A percentile compares a stretch with the other conserved stretches of the same genome.
These are phyloP conservation scores for Microdon myrmicae DNA, from an alignment of 2,888 invertebrate genomes.

Conservation along the genomic window DNA sequence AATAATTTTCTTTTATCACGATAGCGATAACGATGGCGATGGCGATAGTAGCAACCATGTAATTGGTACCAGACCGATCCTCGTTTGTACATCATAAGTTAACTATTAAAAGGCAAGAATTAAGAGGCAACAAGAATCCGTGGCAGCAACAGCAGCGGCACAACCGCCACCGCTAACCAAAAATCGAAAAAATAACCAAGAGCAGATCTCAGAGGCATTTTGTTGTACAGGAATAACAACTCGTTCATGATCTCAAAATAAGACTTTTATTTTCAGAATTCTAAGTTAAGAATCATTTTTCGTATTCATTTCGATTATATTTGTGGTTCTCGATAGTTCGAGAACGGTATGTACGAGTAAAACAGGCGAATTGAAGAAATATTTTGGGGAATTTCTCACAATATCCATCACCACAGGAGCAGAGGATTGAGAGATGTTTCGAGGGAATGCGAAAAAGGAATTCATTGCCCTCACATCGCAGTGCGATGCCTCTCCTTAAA, in stretches of 20 bases:
- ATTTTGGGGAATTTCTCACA: slow-evolving; percentile 15
- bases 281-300: slow-evolving; percentile 53
- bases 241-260: slow-evolving; percentile 53
- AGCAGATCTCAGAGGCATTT: slow-evolving; percentile 45
- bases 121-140: slow-evolving; percentile 40
- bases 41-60: not conserved
- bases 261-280: slow-evolving; percentile 53
- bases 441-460: too few relatives aligned
- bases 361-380: slow-evolving; percentile 41
- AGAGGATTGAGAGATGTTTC: too few relatives aligned
- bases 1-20: slow-evolving; percentile 2
- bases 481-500: too few relatives aligned
- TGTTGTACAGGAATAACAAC: slow-evolving; percentile 52
- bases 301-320: slow-evolving; percentile 52
- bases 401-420: too few relatives aligned
- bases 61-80: slow-evolving; percentile 8
- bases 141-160: slow-evolving; percentile 21
- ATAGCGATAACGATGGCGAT: slow-evolving; percentile 1
- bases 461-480: too few relatives aligned
- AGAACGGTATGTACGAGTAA: slow-evolving; percentile 32
- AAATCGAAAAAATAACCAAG: slow-evolving; percentile 30
- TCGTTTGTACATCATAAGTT: slow-evolving; percentile 25
- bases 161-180: slow-evolving; percentile 39
- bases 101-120: slow-evolving; percentile 32
- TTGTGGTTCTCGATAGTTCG: slow-evolving; percentile 48